A percentile compares a stretch with the other conserved stretches of the same genome.
phyloP scores from a whole-genome alignment of 1,140 invertebrate genomes.

The Venustaconcha ellipsiformis region DNA sequence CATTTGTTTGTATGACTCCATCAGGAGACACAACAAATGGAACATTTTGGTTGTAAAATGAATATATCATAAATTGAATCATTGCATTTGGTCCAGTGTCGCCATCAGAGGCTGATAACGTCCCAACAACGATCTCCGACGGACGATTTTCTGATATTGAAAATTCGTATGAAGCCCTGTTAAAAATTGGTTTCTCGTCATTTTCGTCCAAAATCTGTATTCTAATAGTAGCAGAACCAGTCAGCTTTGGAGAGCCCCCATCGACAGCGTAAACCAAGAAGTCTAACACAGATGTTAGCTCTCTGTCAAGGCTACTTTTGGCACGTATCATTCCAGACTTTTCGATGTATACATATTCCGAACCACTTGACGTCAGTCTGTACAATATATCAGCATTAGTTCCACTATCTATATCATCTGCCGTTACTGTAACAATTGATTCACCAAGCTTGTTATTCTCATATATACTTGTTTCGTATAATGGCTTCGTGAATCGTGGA shows the following conservation, averaged over 20 bases:
- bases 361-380: slow-evolving; percentile 17
- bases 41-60: slow-evolving; percentile 5
- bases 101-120: slow-evolving; percentile 17
- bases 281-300: slow-evolving; percentile 13
- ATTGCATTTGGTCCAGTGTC: slow-evolving; percentile 27
- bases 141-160: slow-evolving; percentile 36
- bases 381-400: slow-evolving; percentile 27
- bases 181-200: slow-evolving; percentile 43
- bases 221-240: slow-evolving; percentile 24
- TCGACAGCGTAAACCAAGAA: slow-evolving; percentile 24
- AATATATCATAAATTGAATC: slow-evolving; percentile 23
- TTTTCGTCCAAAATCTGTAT: slow-evolving; percentile 46
- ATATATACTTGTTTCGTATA: slow-evolving; percentile 24
- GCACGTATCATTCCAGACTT: slow-evolving; percentile 9
- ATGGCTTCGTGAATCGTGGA: slow-evolving; percentile 70
- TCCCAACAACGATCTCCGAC: slow-evolving; percentile 26
- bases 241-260: neutral
- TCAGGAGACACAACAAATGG: slow-evolving; percentile 31
- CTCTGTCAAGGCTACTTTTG: slow-evolving; percentile 18
- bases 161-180: slow-evolving; percentile 29
- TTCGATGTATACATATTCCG: slow-evolving; percentile 24
- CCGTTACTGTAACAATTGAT: slow-evolving; percentile 32
- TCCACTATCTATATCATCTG: slow-evolving; percentile 32
- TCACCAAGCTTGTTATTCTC: slow-evolving; percentile 45
- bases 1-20: slow-evolving; percentile 26